phyloP scores from a whole-genome alignment of 2,113 vertebrate species.

The Ifrita kowaldi region DNA sequence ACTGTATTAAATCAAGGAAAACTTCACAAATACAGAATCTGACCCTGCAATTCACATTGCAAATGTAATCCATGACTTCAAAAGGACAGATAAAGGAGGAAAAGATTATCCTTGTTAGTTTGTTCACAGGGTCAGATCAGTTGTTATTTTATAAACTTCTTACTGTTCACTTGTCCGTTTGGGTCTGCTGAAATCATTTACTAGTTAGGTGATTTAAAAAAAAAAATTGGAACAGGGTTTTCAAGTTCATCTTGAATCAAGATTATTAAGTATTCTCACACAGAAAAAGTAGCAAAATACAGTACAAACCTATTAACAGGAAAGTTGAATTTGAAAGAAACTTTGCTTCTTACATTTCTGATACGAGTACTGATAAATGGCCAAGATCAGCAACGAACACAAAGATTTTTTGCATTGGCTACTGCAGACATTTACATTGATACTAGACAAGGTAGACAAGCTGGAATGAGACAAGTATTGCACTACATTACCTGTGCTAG shows the following conservation, averaged over 20 bases:
- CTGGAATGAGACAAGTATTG: constrained; percentile 70
- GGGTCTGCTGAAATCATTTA: constrained; percentile 48
- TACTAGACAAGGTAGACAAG: constrained; percentile 56
- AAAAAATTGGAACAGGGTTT: constrained; percentile 22
- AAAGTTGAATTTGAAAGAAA: constrained; percentile 60
- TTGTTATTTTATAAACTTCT: constrained; percentile 61
- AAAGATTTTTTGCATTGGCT: constrained; percentile 61
- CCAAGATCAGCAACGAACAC: constrained; percentile 35
- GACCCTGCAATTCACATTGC: constrained; percentile 30
- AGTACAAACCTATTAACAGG: constrained; percentile 65
- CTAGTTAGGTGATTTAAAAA: background rate
- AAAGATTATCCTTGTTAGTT: background rate
- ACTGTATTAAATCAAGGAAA: constrained; percentile 74
- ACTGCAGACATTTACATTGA: constrained; percentile 40
- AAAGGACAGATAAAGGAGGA: background rate
- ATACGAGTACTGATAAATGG: constrained; percentile 37
- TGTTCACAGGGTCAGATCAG: constrained; percentile 8
- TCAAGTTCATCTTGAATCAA: constrained; percentile 64
- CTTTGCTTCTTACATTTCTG: constrained; percentile 23
- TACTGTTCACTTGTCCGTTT: constrained; percentile 19
- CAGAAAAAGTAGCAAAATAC: constrained; percentile 73
- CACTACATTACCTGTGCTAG: constrained; percentile 73
- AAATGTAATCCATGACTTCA: constrained; percentile 32
- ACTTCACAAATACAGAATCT: constrained; percentile 67
- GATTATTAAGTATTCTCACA: constrained; percentile 56